Evolutionary conservation across 2,113 vertebrate species (phyloP).

Genomic region (Benitochromis conjunctus): DNA sequence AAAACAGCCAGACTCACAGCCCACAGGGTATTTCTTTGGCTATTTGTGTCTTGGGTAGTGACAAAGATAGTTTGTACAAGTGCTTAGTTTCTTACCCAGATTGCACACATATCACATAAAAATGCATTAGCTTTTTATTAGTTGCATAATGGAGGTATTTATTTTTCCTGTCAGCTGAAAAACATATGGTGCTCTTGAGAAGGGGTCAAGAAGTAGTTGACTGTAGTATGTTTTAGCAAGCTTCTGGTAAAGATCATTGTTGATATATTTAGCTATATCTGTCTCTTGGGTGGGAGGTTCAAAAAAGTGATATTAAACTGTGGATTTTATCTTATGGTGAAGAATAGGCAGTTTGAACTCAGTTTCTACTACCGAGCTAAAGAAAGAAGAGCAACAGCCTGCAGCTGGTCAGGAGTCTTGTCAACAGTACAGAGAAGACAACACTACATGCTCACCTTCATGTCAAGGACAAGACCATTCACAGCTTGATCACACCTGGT

Average conservation of each 20-base stretch:
- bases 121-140: not conserved
- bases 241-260: not conserved
- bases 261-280: not conserved
- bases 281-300: not conserved
- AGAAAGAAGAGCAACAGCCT: not conserved
- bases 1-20: constrained; percentile 41
- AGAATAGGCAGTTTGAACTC: not conserved
- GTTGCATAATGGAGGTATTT: not conserved
- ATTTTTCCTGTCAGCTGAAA: constrained; percentile 10
- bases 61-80: constrained; percentile 15
- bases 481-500: constrained; percentile 60
- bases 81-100: constrained; percentile 1
- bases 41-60: constrained; percentile 35
- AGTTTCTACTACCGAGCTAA: not conserved
- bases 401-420: constrained; percentile 27
- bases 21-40: constrained; percentile 7
- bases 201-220: not conserved
- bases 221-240: not conserved
- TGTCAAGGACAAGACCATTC: constrained; percentile 64
- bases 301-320: not conserved
- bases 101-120: not conserved
- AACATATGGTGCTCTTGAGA: not conserved
- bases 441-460: constrained; percentile 54
- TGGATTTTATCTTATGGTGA: not conserved
- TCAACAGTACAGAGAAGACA: constrained; percentile 34